Evolutionary conservation across 1,140 invertebrate genomes (phyloP), one percentile per base, ranked within the genome.

Genomic region (Aradophagus sp.): DNA sequence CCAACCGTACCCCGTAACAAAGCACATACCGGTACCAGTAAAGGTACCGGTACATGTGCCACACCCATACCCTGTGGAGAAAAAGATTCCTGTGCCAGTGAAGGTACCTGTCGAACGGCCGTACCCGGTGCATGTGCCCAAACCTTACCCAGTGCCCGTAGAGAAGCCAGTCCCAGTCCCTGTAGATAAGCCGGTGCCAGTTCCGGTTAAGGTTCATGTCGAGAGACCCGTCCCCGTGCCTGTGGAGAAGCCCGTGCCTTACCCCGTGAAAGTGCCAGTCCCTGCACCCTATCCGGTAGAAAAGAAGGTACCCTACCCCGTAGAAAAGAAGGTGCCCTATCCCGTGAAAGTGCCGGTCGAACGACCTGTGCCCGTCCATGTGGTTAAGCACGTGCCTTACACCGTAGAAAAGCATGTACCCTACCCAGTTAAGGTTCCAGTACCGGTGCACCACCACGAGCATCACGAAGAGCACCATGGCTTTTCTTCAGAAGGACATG

Each of bases 391-490:
- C 15, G 53, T 58, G 10, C 90, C 90, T 17, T 89, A 89, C 6
- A 88, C 89, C 53, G 90, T 93, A 0, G 89, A 91, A 70, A 92
- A 91, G 59, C 91, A 91, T 77, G 90, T 93, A 39, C 90, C 90
- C 2, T 85, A 87, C 73, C 86, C 86, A 23, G 88, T 91, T 1
- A 88, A 90, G 72, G 89, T 89, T 59, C 87, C 87, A 7, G 87
- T 89, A 15, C 58, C 48, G 2, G 17, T 59, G 10, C 58, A 50
- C 15, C 31, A 45, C 16, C 62, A 79, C 34, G n/a, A 15, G n/a
- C 12, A 45, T 7, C 50, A 55, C 16, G 36, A 55, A 10, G 76
- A 75, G 2, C 67, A 71, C 5, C 73, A 73, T 35, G 73, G 65
- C 2, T 74, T 66, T 34, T 29, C n/a, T 12, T 15, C 34, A 48